Percentiles rank a stretch among this genome's conserved stretches.
Evolutionary conservation across 2,888 invertebrate genomes (phyloP).

Genomic region (Parthenolecanium corni): DNA sequence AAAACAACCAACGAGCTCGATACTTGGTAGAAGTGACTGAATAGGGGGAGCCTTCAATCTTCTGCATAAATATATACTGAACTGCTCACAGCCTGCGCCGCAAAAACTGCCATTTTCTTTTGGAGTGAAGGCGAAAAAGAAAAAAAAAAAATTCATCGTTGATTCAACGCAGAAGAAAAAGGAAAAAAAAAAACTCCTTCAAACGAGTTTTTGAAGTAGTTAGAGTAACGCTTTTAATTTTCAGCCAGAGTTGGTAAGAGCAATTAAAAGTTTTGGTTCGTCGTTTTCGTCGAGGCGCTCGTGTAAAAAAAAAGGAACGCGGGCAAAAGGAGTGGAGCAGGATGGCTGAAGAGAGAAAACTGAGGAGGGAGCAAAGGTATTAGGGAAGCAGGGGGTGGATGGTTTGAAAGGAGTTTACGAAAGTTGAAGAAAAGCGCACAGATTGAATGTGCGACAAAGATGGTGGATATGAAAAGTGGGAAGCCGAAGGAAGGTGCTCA

Average conservation of each 20-base stretch:
- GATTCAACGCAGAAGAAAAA: neutral
- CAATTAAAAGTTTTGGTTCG: constrained; percentile 10
- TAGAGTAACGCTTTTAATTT: constrained; percentile 21
- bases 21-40: too few relatives aligned
- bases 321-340: too few relatives aligned
- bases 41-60: too few relatives aligned
- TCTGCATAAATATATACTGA: too few relatives aligned
- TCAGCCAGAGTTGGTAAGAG: constrained; percentile 15
- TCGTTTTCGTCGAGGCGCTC: neutral
- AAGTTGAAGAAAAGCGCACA: too few relatives aligned
- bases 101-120: neutral
- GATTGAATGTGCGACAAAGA: too few relatives aligned
- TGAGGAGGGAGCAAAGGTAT: neutral
- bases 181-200: neutral
- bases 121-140: neutral
- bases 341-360: neutral
- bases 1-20: too few relatives aligned
- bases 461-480: neutral
- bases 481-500: neutral
- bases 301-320: too few relatives aligned
- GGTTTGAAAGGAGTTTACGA: too few relatives aligned
- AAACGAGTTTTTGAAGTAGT: constrained; percentile 15
- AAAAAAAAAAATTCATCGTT: neutral
- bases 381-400: too few relatives aligned
- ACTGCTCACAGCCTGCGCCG: neutral